A percentile compares a stretch with the other conserved stretches of the same genome.
These are phyloP conservation scores for Oncorhynchus mykiss DNA, from an alignment of 2,113 vertebrate species.

Conservation along the genomic window DNA sequence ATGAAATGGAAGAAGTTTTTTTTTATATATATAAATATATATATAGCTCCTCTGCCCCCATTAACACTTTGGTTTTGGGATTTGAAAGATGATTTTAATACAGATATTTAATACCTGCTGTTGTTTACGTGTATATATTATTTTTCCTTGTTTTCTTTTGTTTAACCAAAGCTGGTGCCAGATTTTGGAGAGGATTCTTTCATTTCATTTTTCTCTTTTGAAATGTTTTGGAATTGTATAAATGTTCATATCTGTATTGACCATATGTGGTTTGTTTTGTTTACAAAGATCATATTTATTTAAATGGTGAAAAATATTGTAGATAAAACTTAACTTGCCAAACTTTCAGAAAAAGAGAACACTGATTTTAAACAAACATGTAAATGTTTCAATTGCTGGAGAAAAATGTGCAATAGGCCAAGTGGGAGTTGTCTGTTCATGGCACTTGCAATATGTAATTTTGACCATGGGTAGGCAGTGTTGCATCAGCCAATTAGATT, in stretches of 20 bases:
- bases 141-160: constrained; percentile 49
- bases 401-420: constrained; percentile 92
- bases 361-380: constrained; percentile 32
- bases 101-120: constrained; percentile 94
- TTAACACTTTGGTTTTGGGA: constrained; percentile 89
- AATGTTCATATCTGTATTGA: constrained; percentile 78
- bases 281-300: constrained; percentile 84
- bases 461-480: constrained; percentile 78
- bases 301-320: constrained; percentile 81
- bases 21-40: constrained; percentile 73
- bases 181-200: constrained; percentile 85
- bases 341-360: constrained; percentile 60
- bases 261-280: constrained; percentile 78
- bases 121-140: constrained; percentile 75
- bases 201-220: constrained; percentile 79
- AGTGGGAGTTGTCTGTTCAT: constrained; percentile 79
- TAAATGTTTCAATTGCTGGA: constrained; percentile 74
- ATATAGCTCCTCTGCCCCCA: constrained; percentile 82
- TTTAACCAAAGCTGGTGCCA: constrained; percentile 89
- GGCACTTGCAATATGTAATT: constrained; percentile 69
- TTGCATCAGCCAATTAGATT: constrained; percentile 81
- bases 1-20: constrained; percentile 77
- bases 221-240: constrained; percentile 73
- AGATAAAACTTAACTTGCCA: constrained; percentile 80
- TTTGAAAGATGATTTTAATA: constrained; percentile 92